Base-by-base conservation (phyloP, 2,797 vertebrate genomes). In the Ibycter americanus region DNA sequence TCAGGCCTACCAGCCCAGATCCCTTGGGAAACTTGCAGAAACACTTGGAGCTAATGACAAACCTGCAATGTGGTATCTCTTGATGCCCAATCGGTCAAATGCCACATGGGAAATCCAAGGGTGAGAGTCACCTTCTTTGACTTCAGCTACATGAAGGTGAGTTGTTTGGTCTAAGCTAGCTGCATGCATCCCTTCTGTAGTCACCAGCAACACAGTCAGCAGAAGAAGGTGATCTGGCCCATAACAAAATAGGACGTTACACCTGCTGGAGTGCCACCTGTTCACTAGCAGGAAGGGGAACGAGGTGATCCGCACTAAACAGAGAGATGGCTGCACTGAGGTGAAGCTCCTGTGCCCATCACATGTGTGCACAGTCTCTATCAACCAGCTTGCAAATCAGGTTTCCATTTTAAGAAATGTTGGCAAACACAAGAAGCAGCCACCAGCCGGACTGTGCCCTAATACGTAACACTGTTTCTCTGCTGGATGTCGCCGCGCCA, bases 381-480 rank as follows among this genome's bases (percentile, higher is more conserved):
- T 22, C 62, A 61, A 46, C 11, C 46, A 32, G 51, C 44, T 11
- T 29, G 65, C 29, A 31, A 51, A 51, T 8, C 47, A 14, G 13
- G 19, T 21, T 77, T 63, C 61, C 27, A 15, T 9, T 87, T 62
- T 25, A 29, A 44, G 12, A 47, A 42, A 9, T 2, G 11, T 3
- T 40, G 52, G 23, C 32, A 83, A 72, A 15, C 4, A 83, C 55
- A 86, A 74, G 71, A 6, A 79, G 36, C 12, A 47, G 19, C 25
- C 26, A 62, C 17, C 36, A 38, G 47, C 23, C 0, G 0, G 36
- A 4, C 16, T 31, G 44, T 15, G 10, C 38, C 61, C 34, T 21
- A 9, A 56, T 14, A 42, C 16, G 84, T 32, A 51, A 11, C 23
- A 9, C 55, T 62, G 59, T 26, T 56, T 46, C 78, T 40, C 29